Conservation (phyloP, 2,113 vertebrate species). For the Orthonyx spaldingii region DNA sequence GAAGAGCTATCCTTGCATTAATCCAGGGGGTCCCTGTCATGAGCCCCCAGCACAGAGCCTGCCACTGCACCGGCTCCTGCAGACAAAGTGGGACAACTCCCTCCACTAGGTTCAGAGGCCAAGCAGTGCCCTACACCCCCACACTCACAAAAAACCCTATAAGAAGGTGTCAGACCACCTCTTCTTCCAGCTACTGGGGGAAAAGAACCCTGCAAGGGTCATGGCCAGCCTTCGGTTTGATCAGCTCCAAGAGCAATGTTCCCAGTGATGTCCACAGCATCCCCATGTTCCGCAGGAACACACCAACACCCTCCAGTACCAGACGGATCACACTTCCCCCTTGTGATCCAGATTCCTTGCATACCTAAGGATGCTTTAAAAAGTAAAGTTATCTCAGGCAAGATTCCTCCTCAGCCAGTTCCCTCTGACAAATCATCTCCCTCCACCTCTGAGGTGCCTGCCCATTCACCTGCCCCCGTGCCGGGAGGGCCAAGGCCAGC, state of each 20-base stretch:
- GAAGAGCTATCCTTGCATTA: not conserved
- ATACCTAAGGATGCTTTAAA: not conserved
- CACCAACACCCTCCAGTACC: not conserved
- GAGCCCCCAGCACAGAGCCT: not conserved
- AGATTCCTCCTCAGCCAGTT: not conserved
- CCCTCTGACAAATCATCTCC: not conserved
- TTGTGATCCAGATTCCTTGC: rapidly evolving
- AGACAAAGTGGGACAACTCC: rapidly evolving
- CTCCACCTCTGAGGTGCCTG: rapidly evolving
- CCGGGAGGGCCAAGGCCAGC: not conserved
- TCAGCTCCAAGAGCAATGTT: not conserved
- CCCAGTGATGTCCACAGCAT: not conserved
- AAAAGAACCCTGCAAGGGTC: rapidly evolving
- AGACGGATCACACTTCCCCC: rapidly evolving
- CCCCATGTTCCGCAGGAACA: rapidly evolving
- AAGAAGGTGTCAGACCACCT: not conserved
- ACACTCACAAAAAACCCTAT: rapidly evolving
- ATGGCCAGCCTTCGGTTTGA: not conserved
- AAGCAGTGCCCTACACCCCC: not conserved
- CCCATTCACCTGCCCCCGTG: rapidly evolving
- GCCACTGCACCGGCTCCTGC: rapidly evolving
- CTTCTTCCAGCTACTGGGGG: not conserved
- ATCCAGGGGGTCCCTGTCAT: rapidly evolving
- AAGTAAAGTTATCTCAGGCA: not conserved
- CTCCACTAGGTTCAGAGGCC: not conserved